Conservation (phyloP, 2,888 invertebrate genomes). For the Timema cristinae region DNA sequence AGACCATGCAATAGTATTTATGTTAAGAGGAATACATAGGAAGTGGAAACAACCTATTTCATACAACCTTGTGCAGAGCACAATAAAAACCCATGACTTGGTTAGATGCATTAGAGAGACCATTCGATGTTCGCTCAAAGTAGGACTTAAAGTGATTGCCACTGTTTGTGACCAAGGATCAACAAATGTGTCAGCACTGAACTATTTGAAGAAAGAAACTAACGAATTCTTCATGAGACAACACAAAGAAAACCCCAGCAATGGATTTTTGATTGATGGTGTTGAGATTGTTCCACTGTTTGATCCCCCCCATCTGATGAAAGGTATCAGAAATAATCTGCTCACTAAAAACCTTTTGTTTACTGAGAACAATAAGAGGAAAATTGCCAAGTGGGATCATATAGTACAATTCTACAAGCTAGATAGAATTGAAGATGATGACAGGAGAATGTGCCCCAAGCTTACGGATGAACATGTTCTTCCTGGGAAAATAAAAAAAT, state of each 20-base stretch:
- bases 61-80: neutral
- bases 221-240: neutral
- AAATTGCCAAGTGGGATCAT: neutral
- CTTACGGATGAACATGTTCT: neutral
- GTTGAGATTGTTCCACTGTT: neutral
- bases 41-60: constrained; percentile 6
- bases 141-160: neutral
- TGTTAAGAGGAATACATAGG: neutral
- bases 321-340: constrained; percentile 4
- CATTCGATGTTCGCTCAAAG: neutral
- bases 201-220: neutral
- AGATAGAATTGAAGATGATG: constrained; percentile 3
- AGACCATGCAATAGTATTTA: neutral
- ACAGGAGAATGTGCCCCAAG: neutral
- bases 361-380: neutral
- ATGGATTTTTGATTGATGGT: constrained; percentile 3
- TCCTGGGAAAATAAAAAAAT: constrained; percentile 6
- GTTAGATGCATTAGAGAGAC: neutral
- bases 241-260: neutral
- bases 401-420: neutral
- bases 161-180: constrained; percentile 4
- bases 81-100: neutral
- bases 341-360: neutral
- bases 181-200: neutral
- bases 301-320: constrained; percentile 2